Percentiles rank a stretch among this genome's conserved stretches.
phyloP scores from a whole-genome alignment of 2,113 vertebrate genomes.

The Mormyrus iriodes region DNA sequence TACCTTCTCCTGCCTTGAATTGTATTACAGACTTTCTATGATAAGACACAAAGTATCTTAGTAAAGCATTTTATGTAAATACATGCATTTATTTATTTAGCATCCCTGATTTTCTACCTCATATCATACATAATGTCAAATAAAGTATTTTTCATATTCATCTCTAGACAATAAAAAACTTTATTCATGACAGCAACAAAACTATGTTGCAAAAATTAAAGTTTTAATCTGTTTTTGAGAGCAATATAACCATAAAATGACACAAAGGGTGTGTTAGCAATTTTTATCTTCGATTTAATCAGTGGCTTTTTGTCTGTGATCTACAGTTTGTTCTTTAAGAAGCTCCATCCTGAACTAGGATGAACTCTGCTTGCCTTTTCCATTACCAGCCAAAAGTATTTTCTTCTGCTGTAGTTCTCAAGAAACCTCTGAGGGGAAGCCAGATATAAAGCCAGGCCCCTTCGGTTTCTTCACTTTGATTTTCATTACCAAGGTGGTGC shows the following conservation, averaged over 20 bases:
- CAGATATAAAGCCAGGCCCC: background rate
- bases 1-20: background rate
- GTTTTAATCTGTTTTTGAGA: background rate
- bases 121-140: background rate
- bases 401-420: background rate
- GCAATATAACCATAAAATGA: background rate
- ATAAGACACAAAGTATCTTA: background rate
- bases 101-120: background rate
- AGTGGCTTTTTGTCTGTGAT: background rate
- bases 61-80: background rate
- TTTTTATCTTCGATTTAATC: background rate
- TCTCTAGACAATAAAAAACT: background rate
- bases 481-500: constrained; percentile 3
- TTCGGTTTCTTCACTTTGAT: background rate
- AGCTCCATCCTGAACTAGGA: background rate
- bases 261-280: background rate
- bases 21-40: background rate
- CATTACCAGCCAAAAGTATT: constrained; percentile 3
- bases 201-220: background rate
- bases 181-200: background rate
- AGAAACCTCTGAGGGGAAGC: background rate
- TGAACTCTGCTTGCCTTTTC: background rate
- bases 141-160: background rate
- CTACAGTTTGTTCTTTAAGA: background rate
- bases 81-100: background rate